Evolutionary conservation across 2,113 vertebrate species (phyloP).

Genomic region (Lontra canadensis): DNA sequence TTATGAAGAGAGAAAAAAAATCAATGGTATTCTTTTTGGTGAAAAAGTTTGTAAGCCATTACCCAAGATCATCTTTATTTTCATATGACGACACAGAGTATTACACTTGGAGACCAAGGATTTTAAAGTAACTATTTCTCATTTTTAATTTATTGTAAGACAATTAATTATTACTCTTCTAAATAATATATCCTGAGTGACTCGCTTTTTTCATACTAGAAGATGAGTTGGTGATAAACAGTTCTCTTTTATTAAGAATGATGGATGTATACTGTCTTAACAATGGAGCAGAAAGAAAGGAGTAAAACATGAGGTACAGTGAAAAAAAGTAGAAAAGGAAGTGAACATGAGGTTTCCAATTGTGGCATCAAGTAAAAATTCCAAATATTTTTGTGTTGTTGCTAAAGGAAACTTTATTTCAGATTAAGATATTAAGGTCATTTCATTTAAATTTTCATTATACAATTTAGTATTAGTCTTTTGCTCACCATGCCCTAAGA

Average conservation of each 20-base stretch:
- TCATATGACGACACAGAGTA: not conserved
- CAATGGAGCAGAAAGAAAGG: not conserved
- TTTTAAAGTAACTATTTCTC: not conserved
- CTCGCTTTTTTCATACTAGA: not conserved
- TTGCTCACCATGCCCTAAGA: not conserved
- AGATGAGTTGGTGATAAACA: not conserved
- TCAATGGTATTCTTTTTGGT: not conserved
- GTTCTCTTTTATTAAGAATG: not conserved
- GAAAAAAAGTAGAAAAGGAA: not conserved
- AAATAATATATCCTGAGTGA: not conserved
- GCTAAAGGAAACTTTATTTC: not conserved
- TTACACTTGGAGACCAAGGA: not conserved
- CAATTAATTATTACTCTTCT: not conserved
- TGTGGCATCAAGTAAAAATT: not conserved
- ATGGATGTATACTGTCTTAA: not conserved
- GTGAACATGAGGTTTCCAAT: not conserved
- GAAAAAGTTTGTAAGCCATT: not conserved
- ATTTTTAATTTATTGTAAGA: slow-evolving; percentile 3
- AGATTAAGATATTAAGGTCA: not conserved
- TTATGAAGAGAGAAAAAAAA: not conserved
- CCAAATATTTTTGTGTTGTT: not conserved
- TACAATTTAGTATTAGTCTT: not conserved
- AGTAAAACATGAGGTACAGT: not conserved
- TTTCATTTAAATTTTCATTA: not conserved
- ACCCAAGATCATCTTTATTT: not conserved